Conservation (phyloP, 2,888 invertebrate genomes). For the Heliconius hortense region DNA sequence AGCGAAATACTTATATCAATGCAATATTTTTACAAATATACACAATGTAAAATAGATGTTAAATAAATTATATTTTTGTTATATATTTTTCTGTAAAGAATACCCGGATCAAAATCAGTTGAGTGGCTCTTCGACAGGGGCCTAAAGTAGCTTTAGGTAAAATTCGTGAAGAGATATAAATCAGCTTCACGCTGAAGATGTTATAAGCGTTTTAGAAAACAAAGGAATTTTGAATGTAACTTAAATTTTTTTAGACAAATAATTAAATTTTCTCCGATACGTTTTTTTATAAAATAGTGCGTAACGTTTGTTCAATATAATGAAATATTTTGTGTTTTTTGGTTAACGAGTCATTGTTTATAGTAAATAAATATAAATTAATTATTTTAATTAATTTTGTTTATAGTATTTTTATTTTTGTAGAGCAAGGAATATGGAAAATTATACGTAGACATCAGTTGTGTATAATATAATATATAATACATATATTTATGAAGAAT, state of each 20-base stretch:
- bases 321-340: not conserved
- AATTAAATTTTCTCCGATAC: not conserved
- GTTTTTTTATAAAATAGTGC: not conserved
- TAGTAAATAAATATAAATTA: too few species aligned
- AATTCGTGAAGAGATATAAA: slow-evolving; percentile 17
- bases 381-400: too few species aligned
- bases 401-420: not conserved
- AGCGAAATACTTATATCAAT: not conserved
- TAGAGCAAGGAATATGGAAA: not conserved
- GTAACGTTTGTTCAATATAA: not conserved
- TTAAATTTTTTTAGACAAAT: too few species aligned
- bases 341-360: too few species aligned
- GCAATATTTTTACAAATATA: not conserved
- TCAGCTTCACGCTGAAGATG: too few species aligned
- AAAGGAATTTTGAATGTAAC: too few species aligned
- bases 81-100: slow-evolving; percentile 11
- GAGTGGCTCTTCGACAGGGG: slow-evolving; percentile 27
- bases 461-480: not conserved
- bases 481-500: not conserved
- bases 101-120: slow-evolving; percentile 23
- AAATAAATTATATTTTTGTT: not conserved
- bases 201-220: too few species aligned
- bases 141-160: slow-evolving; percentile 25
- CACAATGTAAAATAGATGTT: not conserved
- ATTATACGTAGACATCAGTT: not conserved